Evolutionary conservation across 2,888 invertebrate species (phyloP).

Genomic region (Bugulina stolonifera): DNA sequence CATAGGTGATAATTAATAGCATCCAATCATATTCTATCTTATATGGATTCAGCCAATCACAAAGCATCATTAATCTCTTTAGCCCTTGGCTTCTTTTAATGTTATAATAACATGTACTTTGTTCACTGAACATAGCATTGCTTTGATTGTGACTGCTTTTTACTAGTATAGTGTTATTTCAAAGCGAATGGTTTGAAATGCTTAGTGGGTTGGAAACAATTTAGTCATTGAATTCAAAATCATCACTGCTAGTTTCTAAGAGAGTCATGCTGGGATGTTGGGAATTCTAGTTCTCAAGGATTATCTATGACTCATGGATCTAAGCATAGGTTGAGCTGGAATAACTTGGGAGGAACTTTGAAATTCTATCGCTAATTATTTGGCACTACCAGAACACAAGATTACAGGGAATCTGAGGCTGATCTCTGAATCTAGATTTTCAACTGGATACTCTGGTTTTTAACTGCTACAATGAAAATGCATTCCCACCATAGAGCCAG

Average conservation of each 20-base stretch:
- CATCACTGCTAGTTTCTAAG: neutral
- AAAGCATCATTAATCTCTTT: no score
- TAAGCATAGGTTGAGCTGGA: neutral
- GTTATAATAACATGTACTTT: no score
- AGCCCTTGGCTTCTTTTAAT: no score
- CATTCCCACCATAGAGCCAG: constrained; percentile 18
- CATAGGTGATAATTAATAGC: neutral
- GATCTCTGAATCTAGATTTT: no score
- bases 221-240: neutral
- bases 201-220: neutral
- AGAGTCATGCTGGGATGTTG: no score
- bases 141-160: neutral
- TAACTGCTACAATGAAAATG: constrained; percentile 2
- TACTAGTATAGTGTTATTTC: no score
- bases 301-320: neutral
- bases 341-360: neutral
- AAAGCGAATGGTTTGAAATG: neutral
- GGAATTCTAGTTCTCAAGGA: no score
- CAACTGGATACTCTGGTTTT: no score
- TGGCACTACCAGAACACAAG: no score
- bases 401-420: no score
- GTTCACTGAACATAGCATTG: no score
- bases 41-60: neutral
- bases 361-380: no score
- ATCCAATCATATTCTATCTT: neutral